Conservation (phyloP, 35 echinoderm and acorn worm species). For the Diadema setosum region DNA sequence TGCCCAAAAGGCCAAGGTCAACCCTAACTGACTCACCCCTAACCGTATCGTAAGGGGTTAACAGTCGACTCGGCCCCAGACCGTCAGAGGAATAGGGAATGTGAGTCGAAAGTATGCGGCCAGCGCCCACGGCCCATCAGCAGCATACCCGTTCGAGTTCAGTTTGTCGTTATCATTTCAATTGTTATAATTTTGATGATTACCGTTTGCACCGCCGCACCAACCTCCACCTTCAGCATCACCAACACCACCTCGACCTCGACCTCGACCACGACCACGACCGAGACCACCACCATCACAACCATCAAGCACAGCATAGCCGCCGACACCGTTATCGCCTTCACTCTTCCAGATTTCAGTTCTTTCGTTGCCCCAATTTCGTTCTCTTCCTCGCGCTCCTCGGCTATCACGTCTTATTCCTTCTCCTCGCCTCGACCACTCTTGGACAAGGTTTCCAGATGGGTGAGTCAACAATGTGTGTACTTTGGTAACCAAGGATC, state of each 20-base stretch:
- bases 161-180: constrained; percentile 3
- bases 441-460: not conserved
- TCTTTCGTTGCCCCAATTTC: not conserved
- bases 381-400: not conserved
- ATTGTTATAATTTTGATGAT: not conserved
- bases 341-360: not conserved
- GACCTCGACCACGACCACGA: not conserved
- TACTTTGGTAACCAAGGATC: no score
- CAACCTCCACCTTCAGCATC: not conserved
- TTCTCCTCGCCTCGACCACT: not conserved
- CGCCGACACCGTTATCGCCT: not conserved
- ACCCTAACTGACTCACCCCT: no score
- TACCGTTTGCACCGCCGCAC: no score
- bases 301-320: not conserved
- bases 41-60: no score
- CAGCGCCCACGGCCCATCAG: not conserved
- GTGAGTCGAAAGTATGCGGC: not conserved
- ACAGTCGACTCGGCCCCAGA: no score
- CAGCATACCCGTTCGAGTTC: not conserved
- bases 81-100: no score
- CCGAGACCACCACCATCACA: not conserved
- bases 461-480: not conserved
- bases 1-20: no score
- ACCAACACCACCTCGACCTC: not conserved
- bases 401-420: not conserved